Evolutionary conservation across 1,140 invertebrate genomes (phyloP), one percentile per base, ranked within the genome.

Genomic region (Capitella teleta): DNA sequence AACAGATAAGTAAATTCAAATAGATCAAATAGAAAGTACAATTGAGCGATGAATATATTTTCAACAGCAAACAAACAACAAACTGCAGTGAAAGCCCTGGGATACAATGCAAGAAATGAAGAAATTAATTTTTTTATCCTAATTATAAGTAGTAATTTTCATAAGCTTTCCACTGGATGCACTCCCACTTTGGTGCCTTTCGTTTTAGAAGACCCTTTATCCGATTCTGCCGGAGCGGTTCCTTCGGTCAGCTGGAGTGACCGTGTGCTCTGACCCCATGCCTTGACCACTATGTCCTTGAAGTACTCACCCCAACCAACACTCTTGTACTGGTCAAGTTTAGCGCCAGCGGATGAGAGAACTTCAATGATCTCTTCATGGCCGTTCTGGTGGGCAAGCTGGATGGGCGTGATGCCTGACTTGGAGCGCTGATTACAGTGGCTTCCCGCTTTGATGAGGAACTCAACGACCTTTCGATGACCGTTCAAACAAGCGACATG

Each of bases 341-440:
- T 36, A 19, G 37, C 52, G 16, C 47, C 45, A 24, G 32, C 19
- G 6, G 6, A 16, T 2, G 24, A 19, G 1, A 53, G 36, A 12
- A 53, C n/a, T 10, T 48, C 46, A 10, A 53, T 47, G 46, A 53
- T 53, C n/a, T 53, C 52, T 3, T 48, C 37, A 28, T 53, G 52
- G 41, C 52, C 52, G 41, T 53, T 53, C 38, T 38, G 46, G 5
- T 53, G 38, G 38, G 52, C 52, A 21, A 53, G 28, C 38, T 49
- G 38, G 16, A 53, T 53, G 8, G 52, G 36, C 3, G 21, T 38
- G 12, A 28, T 40, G 36, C 52, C 52, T 24, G 43, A 46, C 23
- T 49, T 53, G 12, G 52, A 21, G 24, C 23, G 21, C 18, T 43
- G 36, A 30, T 53, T 40, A 6, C 43, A 26, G 37, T 49, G 26